phyloP scores from a whole-genome alignment of 1,140 invertebrate genomes.

The Telenomus remus region DNA sequence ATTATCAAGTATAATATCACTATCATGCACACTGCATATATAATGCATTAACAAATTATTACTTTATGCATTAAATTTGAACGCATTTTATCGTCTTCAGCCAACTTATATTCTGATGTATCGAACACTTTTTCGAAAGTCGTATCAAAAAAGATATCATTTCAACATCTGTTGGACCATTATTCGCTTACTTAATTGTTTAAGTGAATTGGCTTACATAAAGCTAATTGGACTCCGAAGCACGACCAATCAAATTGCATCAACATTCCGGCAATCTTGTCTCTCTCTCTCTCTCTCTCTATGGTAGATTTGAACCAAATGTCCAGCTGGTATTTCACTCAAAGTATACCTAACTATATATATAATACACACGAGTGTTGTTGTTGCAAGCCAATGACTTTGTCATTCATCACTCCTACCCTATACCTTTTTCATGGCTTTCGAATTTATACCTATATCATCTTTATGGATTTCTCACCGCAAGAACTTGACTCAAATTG shows the following conservation, averaged over 20 bases:
- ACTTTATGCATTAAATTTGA: slow-evolving; percentile 2
- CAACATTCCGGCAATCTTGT: slow-evolving; percentile 66
- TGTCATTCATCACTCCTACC: slow-evolving; percentile 65
- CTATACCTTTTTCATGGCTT: slow-evolving; percentile 67
- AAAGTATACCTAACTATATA: too few relatives aligned
- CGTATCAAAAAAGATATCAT: background rate
- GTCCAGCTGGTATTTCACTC: slow-evolving; percentile 69
- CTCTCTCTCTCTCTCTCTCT: slow-evolving; percentile 33
- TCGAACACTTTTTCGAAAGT: background rate
- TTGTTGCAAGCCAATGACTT: slow-evolving; percentile 65
- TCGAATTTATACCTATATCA: slow-evolving; percentile 71
- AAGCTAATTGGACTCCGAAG: slow-evolving; percentile 36
- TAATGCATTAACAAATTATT: slow-evolving; percentile 17
- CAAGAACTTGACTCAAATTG: slow-evolving; percentile 20
- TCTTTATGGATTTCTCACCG: slow-evolving; percentile 62
- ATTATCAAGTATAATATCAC: slow-evolving; percentile 52
- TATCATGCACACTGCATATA: slow-evolving; percentile 9
- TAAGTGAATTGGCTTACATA: slow-evolving; percentile 32
- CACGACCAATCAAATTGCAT: slow-evolving; percentile 62
- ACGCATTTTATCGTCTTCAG: background rate
- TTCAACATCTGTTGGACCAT: slow-evolving; percentile 21
- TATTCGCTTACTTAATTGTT: slow-evolving; percentile 23
- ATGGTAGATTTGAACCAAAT: slow-evolving; percentile 52
- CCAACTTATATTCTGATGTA: too few relatives aligned
- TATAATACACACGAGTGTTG: slow-evolving; percentile 61